Evolutionary conservation across 2,797 vertebrate species (phyloP), one percentile per base, ranked within the genome.

Genomic region (Danio choprae): DNA sequence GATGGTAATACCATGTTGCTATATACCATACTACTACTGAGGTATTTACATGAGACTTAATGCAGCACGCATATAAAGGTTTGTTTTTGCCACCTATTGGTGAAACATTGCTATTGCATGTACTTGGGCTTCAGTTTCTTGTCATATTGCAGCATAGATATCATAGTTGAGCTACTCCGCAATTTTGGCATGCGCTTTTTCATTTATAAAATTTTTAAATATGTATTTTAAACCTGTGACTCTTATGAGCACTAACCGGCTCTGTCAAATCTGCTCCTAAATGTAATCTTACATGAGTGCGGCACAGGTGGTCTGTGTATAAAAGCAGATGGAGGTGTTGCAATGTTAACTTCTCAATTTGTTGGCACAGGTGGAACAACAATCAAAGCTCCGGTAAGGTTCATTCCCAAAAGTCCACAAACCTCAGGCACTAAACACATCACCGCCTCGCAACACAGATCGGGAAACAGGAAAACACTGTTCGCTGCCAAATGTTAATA

Each of bases 401-500:
- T 74, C 55, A 36, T 62, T 74, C 72, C 43, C 58, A 50, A 3
- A 36, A 74, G 58, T 72, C 40, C 38, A 72, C 40, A 72, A 58
- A 58, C 70, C 40, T 58, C 69, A 7, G 53, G 18, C 69, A 58
- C 53, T 72, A 29, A 44, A 72, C 69, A 72, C 69, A 72, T 72
- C 69, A 29, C 69, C 8, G 53, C 69, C 69, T 58, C 51, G 2
- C 40, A 72, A 58, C 53, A 72, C 53, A 72, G 38, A 72, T 72
- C 40, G 50, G 11, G 40, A 18, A 55, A 55, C 36, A 70, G 68
- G 4, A 72, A 58, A 58, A 72, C 69, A 16, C 40, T 11, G 69
- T 10, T 44, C 7, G 1, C 46, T 58, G 44, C 55, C 67, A 70
- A 51, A 13, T 10, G 69, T 74, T 88, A 84, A 88, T 89, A 89